Base-by-base conservation (phyloP, 2,888 invertebrate species). In the Gari tellinella region DNA sequence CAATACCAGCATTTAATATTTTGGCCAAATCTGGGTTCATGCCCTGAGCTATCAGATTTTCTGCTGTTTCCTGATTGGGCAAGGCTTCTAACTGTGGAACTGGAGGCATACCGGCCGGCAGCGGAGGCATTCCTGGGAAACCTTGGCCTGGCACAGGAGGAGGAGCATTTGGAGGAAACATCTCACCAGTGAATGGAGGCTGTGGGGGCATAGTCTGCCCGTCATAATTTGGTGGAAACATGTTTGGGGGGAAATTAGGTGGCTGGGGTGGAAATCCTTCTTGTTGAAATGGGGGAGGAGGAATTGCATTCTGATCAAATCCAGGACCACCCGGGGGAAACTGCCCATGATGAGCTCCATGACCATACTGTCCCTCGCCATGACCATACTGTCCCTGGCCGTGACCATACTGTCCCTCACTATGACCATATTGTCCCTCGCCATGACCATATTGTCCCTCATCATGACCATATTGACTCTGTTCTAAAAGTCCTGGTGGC, bases 21-120 rank as follows among this genome's bases (percentile, higher is more conserved):
- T 78, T 78, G 15, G 74, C 78, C 23, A 78, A 40, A 40, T 74
- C 74, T 40, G 78, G 78, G 31, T 78, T 78, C 78, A 78, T 78
- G 7, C 78, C 78, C 46, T 70, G 70, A 1, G 78, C 78, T 48
- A 78, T 78, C 10, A 78, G 57, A 37, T 64, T 68, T 41, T 78
- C 72, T n/a, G 78, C 78, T 25, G 58, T 64, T 41, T 73, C 60
- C 45, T 60, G 60, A 48, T 45, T 53, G 21, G 66, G 62, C 15
- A 62, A 21, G n/a, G 69, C 51, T 7, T 57, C 45, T 1, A 49
- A n/a, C 12, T 57, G 63, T 10, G 57, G 63, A 19, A 45, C 37
- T 48, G 68, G 69, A 8, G 45, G 40, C 40, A 70, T 58, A 12
- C 51, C 60, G 31, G 70, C 64, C 38, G 52, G 51, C 14, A 48